Evolutionary conservation across 1,140 invertebrate genomes (phyloP).

Genomic region (Drosophila kohkoa): DNA sequence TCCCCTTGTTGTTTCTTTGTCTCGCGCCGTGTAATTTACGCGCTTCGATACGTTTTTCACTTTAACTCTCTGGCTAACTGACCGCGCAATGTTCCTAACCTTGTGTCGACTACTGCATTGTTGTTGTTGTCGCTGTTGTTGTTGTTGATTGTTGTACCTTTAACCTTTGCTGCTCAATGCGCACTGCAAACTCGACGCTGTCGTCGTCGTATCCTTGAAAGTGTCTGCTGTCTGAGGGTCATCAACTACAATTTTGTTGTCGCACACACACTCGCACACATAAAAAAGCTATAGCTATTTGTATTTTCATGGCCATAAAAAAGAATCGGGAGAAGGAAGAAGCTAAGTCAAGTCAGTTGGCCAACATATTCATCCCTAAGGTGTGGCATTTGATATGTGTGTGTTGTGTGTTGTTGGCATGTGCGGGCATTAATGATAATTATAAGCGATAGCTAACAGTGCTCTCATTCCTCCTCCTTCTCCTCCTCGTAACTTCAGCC

Average conservation of each 20-base stretch:
- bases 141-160: conserved; percentile 68
- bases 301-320: conserved; percentile 42
- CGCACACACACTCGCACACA: conserved; percentile 11
- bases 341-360: neutral
- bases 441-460: conserved; percentile 56
- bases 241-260: conserved; percentile 77
- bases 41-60: conserved; percentile 44
- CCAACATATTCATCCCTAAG: neutral
- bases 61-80: conserved; percentile 36
- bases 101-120: conserved; percentile 46
- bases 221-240: conserved; percentile 77
- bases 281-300: neutral
- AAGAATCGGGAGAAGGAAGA: conserved; percentile 29
- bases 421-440: conserved; percentile 64
- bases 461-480: neutral
- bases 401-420: conserved; percentile 20
- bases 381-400: conserved; percentile 39
- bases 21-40: conserved; percentile 56
- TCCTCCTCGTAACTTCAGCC: neutral
- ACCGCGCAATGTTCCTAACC: conserved; percentile 69
- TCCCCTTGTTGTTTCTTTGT: conserved; percentile 8
- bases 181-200: conserved; percentile 35
- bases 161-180: conserved; percentile 74
- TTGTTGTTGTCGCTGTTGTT: conserved; percentile 27
- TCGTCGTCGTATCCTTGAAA: conserved; percentile 69